A percentile compares a stretch with the other conserved stretches of the same genome.
phyloP scores from a whole-genome alignment of 92 coral and sea anemone species.

The Porites lobata region DNA sequence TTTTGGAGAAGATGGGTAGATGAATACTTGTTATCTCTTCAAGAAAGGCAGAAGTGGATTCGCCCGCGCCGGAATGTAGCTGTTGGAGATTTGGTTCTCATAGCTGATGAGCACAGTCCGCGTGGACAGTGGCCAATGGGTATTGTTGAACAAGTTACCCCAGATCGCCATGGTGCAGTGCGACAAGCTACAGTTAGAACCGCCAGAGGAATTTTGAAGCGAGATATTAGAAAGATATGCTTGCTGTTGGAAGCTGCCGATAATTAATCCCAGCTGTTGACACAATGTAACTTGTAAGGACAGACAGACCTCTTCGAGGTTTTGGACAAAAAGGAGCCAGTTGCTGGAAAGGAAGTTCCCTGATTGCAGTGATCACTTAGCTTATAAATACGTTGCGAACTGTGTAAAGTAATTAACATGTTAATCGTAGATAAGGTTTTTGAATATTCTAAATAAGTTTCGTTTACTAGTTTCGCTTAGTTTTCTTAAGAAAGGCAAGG shows the following conservation, averaged over 20 bases:
- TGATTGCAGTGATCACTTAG: not conserved
- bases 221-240: not conserved
- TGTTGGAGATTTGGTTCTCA: constrained; percentile 33
- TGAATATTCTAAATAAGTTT: no score
- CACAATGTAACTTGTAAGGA: not conserved
- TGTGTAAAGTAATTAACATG: no score
- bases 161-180: constrained; percentile 24
- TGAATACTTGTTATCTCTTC: constrained; percentile 8
- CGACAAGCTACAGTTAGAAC: constrained; percentile 27
- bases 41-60: constrained; percentile 22
- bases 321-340: no score
- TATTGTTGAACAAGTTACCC: constrained; percentile 1
- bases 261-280: not conserved
- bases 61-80: constrained; percentile 12
- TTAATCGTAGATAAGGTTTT: no score
- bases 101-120: constrained; percentile 23
- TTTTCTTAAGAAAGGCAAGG: no score
- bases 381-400: not conserved
- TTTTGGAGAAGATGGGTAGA: constrained; percentile 38
- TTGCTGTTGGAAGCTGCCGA: not conserved
- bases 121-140: constrained; percentile 25
- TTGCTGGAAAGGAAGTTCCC: not conserved
- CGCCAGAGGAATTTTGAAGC: not conserved
- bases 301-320: no score
- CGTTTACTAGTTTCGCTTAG: no score